phyloP scores from a whole-genome alignment of 2,113 vertebrate genomes.

The Callocephalon fimbriatum region DNA sequence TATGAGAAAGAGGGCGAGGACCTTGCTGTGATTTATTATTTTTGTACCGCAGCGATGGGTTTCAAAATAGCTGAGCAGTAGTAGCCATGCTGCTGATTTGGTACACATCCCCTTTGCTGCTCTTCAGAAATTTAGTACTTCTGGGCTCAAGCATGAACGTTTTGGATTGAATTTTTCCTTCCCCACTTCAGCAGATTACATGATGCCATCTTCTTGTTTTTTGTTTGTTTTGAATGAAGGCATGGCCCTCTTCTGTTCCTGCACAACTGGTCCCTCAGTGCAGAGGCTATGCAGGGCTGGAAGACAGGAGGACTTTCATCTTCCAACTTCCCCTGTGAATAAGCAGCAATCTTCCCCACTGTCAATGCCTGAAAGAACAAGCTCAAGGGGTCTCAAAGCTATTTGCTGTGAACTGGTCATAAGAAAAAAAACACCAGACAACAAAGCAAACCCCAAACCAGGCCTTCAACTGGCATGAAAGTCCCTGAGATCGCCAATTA shows the following conservation, averaged over 20 bases:
- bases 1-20: constrained; percentile 10
- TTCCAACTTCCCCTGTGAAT: not conserved
- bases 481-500: rapidly evolving
- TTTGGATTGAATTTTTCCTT: not conserved
- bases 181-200: not conserved
- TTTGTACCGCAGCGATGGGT: not conserved
- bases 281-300: not conserved
- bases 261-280: not conserved
- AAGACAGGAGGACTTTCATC: not conserved
- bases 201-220: not conserved
- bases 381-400: not conserved
- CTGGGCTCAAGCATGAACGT: not conserved
- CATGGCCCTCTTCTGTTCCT: not conserved
- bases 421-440: not conserved
- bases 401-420: not conserved
- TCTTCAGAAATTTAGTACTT: not conserved
- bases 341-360: not conserved
- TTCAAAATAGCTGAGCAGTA: constrained; percentile 18
- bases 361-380: not conserved
- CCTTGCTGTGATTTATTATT: constrained; percentile 37
- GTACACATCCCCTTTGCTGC: not conserved
- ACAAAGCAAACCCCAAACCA: not conserved
- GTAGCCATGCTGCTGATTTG: constrained; percentile 8
- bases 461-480: not conserved
- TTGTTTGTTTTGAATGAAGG: not conserved